Evolutionary conservation across 2,113 vertebrate species (phyloP).

Genomic region (Psilopogon haemacephalus): DNA sequence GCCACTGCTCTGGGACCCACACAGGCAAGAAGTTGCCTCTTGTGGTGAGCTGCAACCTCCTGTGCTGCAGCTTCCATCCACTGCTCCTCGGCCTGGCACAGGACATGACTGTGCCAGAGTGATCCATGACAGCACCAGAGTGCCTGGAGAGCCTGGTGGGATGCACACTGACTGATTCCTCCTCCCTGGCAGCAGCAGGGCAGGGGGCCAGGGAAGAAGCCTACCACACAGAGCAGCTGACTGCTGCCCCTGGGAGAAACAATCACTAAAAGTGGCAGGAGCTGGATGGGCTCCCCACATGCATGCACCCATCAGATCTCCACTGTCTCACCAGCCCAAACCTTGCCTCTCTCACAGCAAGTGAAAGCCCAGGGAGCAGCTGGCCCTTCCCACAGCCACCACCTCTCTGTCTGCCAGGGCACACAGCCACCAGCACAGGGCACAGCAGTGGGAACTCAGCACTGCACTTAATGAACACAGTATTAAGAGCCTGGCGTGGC

Average conservation of each 20-base stretch:
- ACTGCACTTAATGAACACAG: neutral
- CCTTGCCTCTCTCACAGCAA: neutral
- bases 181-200: rapidly evolving
- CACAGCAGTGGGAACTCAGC: neutral
- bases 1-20: no score
- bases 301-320: rapidly evolving
- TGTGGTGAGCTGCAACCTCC: no score
- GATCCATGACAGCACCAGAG: rapidly evolving
- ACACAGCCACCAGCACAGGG: rapidly evolving
- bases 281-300: rapidly evolving
- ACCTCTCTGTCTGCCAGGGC: neutral
- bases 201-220: neutral
- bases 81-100: no score
- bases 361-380: neutral
- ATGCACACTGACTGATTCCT: neutral
- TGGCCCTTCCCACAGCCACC: neutral
- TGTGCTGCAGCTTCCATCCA: no score
- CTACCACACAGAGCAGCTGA: rapidly evolving
- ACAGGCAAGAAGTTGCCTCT: no score
- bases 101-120: rapidly evolving
- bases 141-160: no score
- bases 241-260: neutral
- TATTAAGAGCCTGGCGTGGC: no score
- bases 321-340: neutral
- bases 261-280: neutral